Evolutionary conservation across 2,113 vertebrate species (phyloP), one percentile per base, ranked within the genome.

Genomic region (Seriola quinqueradiata): DNA sequence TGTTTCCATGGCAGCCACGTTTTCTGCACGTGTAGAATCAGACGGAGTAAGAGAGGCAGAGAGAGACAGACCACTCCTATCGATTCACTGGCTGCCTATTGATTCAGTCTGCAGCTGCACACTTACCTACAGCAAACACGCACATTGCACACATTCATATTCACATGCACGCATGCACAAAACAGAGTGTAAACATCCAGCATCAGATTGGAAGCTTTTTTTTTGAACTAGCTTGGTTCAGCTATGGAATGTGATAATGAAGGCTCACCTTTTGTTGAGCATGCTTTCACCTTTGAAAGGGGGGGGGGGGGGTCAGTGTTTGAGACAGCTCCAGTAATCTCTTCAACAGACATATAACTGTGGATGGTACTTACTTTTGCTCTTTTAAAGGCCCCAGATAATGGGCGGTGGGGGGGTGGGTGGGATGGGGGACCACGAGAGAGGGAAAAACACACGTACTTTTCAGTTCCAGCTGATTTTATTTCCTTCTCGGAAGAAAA

Each of bases 391-490:
- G 12, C 5, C 2, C 44, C 16, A 21, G 4, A 75, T 4, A 11
- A 40, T 10, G 0, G 50, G 34, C 1, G 25, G 25, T 25, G 25
- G 25, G 25, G 25, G 25, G 25, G 25, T 1, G 25, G 25, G 25
- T 25, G 25, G 25, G 25, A 25, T 25, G 25, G 25, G n/a, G 65
- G 13, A 34, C 1, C 23, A 77, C 42, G 14, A 44, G 36, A 9
- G 7, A 14, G 32, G 28, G 40, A 42, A 10, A 68, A 46, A 69
- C 54, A 46, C 85, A 93, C 94, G 54, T 57, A 84, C 69, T 96
- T 96, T 97, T 99, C 98, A 99, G 98, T 99, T 99, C 98, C 98
- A 99, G 98, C 98, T 99, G 97, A 99, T 99, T 99, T 99, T 99
- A 99, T 99, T 99, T 99, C 97, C 97, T 98, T 99, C 97, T 96